Conservation (phyloP, 2,113 vertebrate genomes). For the Salvelinus alpinus region DNA sequence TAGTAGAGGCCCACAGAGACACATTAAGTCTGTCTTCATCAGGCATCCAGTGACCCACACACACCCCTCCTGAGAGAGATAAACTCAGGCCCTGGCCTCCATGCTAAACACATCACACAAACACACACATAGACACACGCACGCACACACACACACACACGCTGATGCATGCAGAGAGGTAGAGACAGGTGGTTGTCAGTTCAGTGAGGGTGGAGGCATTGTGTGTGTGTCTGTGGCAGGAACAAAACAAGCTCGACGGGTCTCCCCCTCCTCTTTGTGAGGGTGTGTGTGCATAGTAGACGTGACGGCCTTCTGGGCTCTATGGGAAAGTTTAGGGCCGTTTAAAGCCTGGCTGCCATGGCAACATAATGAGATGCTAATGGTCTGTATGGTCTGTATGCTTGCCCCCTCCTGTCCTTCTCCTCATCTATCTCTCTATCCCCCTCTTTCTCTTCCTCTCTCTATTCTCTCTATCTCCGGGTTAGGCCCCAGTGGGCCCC, state of each 20-base stretch:
- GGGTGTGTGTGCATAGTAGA: slow-evolving; percentile 9
- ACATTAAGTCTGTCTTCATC: slow-evolving; percentile 19
- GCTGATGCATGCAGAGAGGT: slow-evolving; percentile 20
- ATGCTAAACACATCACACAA: slow-evolving; percentile 1
- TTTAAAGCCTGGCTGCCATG: slow-evolving; percentile 78
- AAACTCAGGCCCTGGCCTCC: background rate
- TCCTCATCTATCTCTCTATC: background rate
- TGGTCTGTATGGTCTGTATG: slow-evolving; percentile 70
- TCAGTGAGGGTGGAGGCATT: slow-evolving; percentile 22
- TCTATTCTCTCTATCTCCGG: background rate
- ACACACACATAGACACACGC: slow-evolving; percentile 14
- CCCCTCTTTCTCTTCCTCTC: background rate
- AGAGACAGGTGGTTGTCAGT: slow-evolving; percentile 18
- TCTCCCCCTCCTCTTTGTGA: too few species aligned
- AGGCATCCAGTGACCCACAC: slow-evolving; percentile 4
- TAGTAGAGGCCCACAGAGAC: too few species aligned
- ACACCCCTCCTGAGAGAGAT: slow-evolving; percentile 2
- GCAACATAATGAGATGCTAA: slow-evolving; percentile 85
- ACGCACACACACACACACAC: slow-evolving; percentile 27
- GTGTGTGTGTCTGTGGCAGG: slow-evolving; percentile 45
- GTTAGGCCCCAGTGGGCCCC: slow-evolving; percentile 42
- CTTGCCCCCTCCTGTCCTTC: slow-evolving; percentile 35
- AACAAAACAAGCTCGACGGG: slow-evolving; percentile 39
- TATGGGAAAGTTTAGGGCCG: slow-evolving; percentile 76
- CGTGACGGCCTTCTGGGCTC: slow-evolving; percentile 44